A percentile compares a stretch with the other conserved stretches of the same genome.
Conservation (phyloP, 2,888 invertebrate species). For the Empis stercorea region DNA sequence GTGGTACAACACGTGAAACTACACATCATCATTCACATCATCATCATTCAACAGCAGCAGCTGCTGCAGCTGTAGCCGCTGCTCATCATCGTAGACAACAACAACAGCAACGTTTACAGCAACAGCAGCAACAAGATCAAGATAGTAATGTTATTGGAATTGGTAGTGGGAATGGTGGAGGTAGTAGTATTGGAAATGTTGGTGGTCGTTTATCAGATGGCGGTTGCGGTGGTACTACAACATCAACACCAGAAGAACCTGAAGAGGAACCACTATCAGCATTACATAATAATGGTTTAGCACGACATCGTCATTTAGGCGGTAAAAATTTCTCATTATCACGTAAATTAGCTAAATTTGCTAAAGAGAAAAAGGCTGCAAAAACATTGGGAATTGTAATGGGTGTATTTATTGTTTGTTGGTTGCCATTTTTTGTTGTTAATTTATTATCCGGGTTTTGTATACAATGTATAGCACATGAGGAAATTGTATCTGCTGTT, state of each 20-base stretch:
- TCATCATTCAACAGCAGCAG: slow-evolving; percentile 31
- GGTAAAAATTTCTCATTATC: slow-evolving; percentile 87
- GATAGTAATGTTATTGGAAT: background rate
- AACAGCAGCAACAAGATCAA: background rate
- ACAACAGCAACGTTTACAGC: background rate
- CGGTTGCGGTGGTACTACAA: slow-evolving; percentile 35
- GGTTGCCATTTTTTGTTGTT: slow-evolving; percentile 94
- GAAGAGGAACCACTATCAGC: slow-evolving; percentile 60
- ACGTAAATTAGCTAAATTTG: slow-evolving; percentile 85
- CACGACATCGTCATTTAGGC: slow-evolving; percentile 56
- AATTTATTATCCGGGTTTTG: slow-evolving; percentile 86
- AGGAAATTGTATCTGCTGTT: slow-evolving; percentile 74
- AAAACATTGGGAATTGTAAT: slow-evolving; percentile 94
- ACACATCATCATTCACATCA: slow-evolving; percentile 14
- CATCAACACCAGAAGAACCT: slow-evolving; percentile 52
- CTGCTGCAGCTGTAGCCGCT: slow-evolving; percentile 23
- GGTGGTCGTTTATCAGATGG: slow-evolving; percentile 5
- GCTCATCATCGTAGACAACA: slow-evolving; percentile 29
- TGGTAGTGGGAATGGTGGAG: background rate
- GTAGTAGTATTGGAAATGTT: no score
- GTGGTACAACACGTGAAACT: slow-evolving; percentile 60
- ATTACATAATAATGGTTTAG: slow-evolving; percentile 63
- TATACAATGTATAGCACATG: slow-evolving; percentile 72
- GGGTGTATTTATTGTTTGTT: slow-evolving; percentile 93
- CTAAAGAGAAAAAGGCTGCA: slow-evolving; percentile 95